Percentiles rank a stretch among this genome's conserved stretches.
Evolutionary conservation across 2,797 vertebrate genomes (phyloP).

Genomic region (Crax fasciolata): DNA sequence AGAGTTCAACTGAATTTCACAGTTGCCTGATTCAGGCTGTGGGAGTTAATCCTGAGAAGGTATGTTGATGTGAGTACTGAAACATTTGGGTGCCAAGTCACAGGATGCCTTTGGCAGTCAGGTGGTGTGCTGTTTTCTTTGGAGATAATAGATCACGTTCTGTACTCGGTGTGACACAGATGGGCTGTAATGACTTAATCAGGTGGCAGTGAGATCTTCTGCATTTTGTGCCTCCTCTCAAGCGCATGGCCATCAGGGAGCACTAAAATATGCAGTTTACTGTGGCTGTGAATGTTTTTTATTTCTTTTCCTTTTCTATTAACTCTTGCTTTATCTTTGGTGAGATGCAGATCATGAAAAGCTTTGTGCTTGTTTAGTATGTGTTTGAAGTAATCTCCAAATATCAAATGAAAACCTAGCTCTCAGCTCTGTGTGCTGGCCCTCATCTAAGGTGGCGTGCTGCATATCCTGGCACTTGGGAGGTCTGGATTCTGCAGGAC

Average conservation of each 20-base stretch:
- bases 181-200: constrained; percentile 56
- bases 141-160: constrained; percentile 62
- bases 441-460: background rate
- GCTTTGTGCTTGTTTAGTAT: background rate
- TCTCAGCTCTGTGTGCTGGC: background rate
- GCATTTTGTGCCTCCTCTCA: background rate
- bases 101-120: constrained; percentile 63
- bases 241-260: background rate
- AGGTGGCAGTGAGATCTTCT: background rate
- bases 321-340: background rate
- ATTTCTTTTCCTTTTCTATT: background rate
- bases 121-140: constrained; percentile 55
- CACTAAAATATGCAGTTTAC: background rate
- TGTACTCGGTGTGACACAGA: constrained; percentile 61
- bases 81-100: constrained; percentile 59
- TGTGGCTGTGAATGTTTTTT: background rate
- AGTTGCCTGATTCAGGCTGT: constrained; percentile 61
- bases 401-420: background rate
- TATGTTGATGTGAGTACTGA: constrained; percentile 40
- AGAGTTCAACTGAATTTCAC: constrained; percentile 49
- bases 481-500: background rate
- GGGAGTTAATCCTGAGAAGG: constrained; percentile 63
- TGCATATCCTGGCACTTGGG: background rate
- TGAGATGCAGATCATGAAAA: background rate
- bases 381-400: background rate